A percentile compares a stretch with the other conserved stretches of the same genome.
These are phyloP conservation scores for Nothoprocta perdicaria DNA, from an alignment of 2,113 vertebrate genomes.

Conservation along the genomic window DNA sequence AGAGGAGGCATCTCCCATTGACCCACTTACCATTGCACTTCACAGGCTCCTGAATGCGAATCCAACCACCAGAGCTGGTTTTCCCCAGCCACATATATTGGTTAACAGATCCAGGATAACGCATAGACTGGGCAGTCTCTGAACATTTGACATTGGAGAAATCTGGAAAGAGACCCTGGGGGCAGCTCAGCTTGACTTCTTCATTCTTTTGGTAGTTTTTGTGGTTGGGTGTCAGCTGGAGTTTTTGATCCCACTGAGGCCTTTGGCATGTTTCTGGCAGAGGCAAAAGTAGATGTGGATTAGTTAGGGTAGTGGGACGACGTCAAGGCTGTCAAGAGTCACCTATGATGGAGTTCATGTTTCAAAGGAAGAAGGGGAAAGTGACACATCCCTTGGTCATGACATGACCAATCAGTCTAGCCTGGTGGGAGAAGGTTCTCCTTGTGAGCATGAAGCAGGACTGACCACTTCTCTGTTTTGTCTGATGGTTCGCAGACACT, in stretches of 20 bases:
- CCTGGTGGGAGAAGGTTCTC: too few species aligned
- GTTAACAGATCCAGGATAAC: too few species aligned
- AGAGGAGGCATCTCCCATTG: too few species aligned
- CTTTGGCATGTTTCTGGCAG: background rate
- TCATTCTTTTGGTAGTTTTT: fast-evolving
- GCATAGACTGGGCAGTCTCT: fast-evolving
- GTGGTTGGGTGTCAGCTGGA: fast-evolving
- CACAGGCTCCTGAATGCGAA: background rate
- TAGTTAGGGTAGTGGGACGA: too few species aligned
- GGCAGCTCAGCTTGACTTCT: background rate
- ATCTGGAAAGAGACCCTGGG: background rate
- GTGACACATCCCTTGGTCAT: too few species aligned
- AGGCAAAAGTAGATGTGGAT: background rate
- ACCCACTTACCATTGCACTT: background rate
- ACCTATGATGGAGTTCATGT: too few species aligned
- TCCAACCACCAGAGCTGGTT: background rate
- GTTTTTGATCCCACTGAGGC: background rate
- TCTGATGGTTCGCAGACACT: too few species aligned
- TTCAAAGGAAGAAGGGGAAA: too few species aligned
- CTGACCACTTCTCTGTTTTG: too few species aligned
- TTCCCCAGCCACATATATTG: background rate
- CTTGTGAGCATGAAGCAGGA: too few species aligned
- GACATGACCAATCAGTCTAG: too few species aligned
- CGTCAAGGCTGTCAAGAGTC: too few species aligned
- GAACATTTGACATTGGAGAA: background rate